Evolutionary conservation across 2,113 vertebrate genomes (phyloP).

Genomic region (Asarcornis scutulata): DNA sequence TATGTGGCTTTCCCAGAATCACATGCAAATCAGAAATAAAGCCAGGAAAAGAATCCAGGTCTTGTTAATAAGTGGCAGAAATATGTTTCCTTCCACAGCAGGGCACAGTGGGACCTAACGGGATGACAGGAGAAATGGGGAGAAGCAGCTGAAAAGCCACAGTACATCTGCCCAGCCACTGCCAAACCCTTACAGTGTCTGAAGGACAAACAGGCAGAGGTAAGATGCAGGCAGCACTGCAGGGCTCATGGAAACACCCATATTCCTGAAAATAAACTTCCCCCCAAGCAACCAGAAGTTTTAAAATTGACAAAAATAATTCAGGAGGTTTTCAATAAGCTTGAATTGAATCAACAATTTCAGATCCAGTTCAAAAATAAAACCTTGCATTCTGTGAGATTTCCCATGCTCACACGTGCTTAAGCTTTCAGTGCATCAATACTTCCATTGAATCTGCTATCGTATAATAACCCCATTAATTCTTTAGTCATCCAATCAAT

Average conservation of each 20-base stretch:
- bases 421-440: not conserved
- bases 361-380: not conserved
- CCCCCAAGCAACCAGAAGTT: accelerated
- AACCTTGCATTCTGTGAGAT: not conserved
- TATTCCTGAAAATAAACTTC: not conserved
- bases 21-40: not conserved
- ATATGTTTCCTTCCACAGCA: not conserved
- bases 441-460: not conserved
- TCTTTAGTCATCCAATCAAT: not conserved
- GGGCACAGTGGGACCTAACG: not conserved
- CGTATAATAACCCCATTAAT: not conserved
- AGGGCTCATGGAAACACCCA: not conserved
- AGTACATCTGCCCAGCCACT: not conserved
- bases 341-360: not conserved
- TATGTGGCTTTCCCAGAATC: not conserved
- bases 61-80: not conserved
- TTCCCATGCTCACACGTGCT: not conserved
- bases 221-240: not conserved
- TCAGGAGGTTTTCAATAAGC: not conserved
- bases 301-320: not conserved
- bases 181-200: not conserved
- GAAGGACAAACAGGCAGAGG: not conserved
- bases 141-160: not conserved
- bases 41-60: not conserved
- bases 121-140: not conserved